phyloP scores from a whole-genome alignment of 2,113 vertebrate genomes.

The Aptenodytes forsteri region DNA sequence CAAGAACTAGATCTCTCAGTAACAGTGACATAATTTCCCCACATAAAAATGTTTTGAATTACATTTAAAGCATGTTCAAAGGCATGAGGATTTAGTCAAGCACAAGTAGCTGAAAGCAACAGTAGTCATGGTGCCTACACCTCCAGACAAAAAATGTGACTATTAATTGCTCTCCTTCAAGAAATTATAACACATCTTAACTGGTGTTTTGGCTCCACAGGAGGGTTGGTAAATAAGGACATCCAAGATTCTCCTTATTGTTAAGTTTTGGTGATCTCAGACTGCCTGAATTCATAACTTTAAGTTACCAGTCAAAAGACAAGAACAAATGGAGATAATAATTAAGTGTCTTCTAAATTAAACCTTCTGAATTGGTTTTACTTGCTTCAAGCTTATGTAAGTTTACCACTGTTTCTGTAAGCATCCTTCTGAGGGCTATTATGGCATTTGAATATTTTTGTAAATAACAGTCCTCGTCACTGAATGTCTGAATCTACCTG shows the following conservation, averaged over 20 bases:
- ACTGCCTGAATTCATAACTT: not conserved
- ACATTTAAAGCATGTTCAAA: not conserved
- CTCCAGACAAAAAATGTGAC: not conserved
- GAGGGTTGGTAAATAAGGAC: not conserved
- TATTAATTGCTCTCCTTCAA: not conserved
- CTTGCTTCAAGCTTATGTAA: not conserved
- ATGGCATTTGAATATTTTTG: not conserved
- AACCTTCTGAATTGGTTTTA: not conserved
- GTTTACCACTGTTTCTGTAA: not conserved
- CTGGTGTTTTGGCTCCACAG: not conserved
- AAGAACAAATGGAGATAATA: not conserved
- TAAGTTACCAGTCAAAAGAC: not conserved
- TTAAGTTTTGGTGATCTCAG: not conserved
- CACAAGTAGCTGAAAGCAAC: not conserved
- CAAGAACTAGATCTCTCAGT: not conserved
- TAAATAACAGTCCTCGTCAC: not conserved
- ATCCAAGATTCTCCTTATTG: not conserved
- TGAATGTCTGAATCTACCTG: not conserved
- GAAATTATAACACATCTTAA: not conserved
- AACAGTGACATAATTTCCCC: not conserved
- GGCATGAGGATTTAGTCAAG: not conserved
- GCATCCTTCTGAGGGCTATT: not conserved
- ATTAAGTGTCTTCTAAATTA: not conserved
- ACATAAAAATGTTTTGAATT: not conserved
- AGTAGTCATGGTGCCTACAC: not conserved